Base-by-base conservation (phyloP, 2,888 invertebrate genomes). In the Dilophus febrilis region DNA sequence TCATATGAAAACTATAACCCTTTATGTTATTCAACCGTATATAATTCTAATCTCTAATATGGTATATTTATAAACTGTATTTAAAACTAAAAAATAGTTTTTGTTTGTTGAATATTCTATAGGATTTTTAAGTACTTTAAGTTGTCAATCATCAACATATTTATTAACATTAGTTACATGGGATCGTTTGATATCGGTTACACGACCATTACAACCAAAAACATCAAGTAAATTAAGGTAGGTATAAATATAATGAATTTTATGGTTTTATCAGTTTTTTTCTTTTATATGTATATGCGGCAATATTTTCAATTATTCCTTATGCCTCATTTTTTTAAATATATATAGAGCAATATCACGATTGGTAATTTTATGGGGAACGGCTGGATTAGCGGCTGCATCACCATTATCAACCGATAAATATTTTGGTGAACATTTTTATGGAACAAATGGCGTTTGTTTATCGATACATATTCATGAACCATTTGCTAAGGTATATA, bases 81-180 rank as follows among this genome's bases (percentile, higher is more conserved):
- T n/a, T n/a, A n/a, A n/a, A n/a, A n/a, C n/a, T n/a, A n/a, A n/a
- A n/a, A n/a, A n/a, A n/a, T n/a, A n/a, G n/a, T n/a, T n/a, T n/a
- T n/a, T n/a, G n/a, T n/a, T n/a, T n/a, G n/a, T n/a, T n/a, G n/a
- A n/a, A n/a, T n/a, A n/a, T n/a, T n/a, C n/a, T 53, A 4, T 40
- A 71, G 72, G 72, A 12, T 66, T 72, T 44, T 51, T 72, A 19
- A 70, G 68, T 53, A 72, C 72, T 2, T 57, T 72, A 16, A 72
- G 72, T 41, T 71, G 69, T 43, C 72, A 74, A 53, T 68, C 71
- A 4, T 74, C 74, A 1, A 72, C 72, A 2, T 52, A 73, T 43
- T 64, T 72, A 36, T 58, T 75, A 12, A 65, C 68, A 1, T 48
- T 74, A 43, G 72, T 75, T 40, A 74, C 74, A 1, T 65, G 71